Evolutionary conservation across 2,797 vertebrate genomes (phyloP), one percentile per base, ranked within the genome.

Genomic region (Acipenser ruthenus): DNA sequence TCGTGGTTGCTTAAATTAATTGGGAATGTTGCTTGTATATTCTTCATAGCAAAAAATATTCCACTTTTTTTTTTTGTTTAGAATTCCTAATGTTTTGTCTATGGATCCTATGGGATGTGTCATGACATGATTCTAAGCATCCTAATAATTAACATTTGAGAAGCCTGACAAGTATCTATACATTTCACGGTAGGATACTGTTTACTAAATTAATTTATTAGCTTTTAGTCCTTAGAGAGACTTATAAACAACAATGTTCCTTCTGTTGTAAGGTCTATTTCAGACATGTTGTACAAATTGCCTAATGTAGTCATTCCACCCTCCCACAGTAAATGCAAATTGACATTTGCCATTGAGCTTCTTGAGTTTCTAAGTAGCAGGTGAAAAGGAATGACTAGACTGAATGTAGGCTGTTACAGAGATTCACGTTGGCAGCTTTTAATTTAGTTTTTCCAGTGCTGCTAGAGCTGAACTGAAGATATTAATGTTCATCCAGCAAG

Each of bases 401-500:
- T 15, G 7, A 48, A 58, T 13, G 9, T 37, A 63, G 18, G 47
- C 49, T 37, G 4, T 10, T 9, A 59, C 6, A 63, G 51, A 63
- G 59, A 66, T 10, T 62, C 6, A 63, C 23, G 23, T 52, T 66
- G 47, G 15, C 60, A 50, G 52, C 15, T 15, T 50, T 65, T 48
- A n/a, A 58, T 58, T 11, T 58, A 11, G 10, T 65, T 48, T 65
- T 15, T 61, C 59, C 13, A 8, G 37, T 37, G 37, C 3, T 37
- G 37, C 37, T 37, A 37, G 68, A 52, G 37, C 9, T 49, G 47
- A n/a, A 48, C 3, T 58, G 55, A n/a, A 15, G 55, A 12, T 15
- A 7, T 9, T 37, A 56, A 58, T 37, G 37, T 37, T 4, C 48
- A 37, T 63, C 50, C 48, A 18, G 48, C 62, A 15, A 8, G 37